phyloP scores from a whole-genome alignment of 2,888 invertebrate genomes.

The Drosophila siamana region DNA sequence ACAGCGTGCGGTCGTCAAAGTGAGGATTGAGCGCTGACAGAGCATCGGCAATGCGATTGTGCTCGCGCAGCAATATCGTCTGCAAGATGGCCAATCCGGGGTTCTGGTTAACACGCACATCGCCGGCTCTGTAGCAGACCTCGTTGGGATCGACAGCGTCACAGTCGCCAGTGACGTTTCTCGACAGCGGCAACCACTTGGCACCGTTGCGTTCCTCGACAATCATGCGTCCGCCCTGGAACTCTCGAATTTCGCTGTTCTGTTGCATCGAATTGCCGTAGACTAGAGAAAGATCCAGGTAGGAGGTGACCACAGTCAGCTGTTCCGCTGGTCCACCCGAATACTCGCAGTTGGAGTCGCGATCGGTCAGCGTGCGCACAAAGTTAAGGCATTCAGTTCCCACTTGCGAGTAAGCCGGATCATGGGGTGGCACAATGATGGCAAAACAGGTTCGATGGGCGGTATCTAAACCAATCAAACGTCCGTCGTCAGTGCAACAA shows the following conservation, averaged over 20 bases:
- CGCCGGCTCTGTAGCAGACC: conserved; percentile 91
- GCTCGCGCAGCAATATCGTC: conserved; percentile 86
- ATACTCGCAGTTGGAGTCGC: conserved; percentile 87
- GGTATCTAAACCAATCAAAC: conserved; percentile 85
- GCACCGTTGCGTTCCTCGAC: conserved; percentile 88
- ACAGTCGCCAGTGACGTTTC: conserved; percentile 90
- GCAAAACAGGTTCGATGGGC: conserved; percentile 86
- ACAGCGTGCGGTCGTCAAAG: conserved; percentile 86
- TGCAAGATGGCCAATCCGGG: conserved; percentile 86
- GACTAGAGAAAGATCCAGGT: conserved; percentile 91
- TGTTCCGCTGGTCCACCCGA: conserved; percentile 88
- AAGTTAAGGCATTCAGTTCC: conserved; percentile 89
- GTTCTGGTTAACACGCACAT: conserved; percentile 86
- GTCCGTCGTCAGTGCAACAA: conserved; percentile 88
- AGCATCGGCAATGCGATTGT: conserved; percentile 86
- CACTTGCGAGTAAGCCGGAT: conserved; percentile 87
- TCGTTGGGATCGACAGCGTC: conserved; percentile 88
- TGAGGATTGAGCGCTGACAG: conserved; percentile 86
- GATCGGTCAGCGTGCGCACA: conserved; percentile 89
- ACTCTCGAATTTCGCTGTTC: conserved; percentile 89
- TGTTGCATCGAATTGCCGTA: conserved; percentile 91
- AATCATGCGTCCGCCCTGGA: conserved; percentile 89
- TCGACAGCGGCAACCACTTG: conserved; percentile 90
- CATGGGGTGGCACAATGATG: conserved; percentile 87
- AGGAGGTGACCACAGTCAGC: conserved; percentile 86